A percentile compares a stretch with the other conserved stretches of the same genome.
phyloP scores from a whole-genome alignment of 2,797 vertebrate species.

The Onychomys leucogaster region DNA sequence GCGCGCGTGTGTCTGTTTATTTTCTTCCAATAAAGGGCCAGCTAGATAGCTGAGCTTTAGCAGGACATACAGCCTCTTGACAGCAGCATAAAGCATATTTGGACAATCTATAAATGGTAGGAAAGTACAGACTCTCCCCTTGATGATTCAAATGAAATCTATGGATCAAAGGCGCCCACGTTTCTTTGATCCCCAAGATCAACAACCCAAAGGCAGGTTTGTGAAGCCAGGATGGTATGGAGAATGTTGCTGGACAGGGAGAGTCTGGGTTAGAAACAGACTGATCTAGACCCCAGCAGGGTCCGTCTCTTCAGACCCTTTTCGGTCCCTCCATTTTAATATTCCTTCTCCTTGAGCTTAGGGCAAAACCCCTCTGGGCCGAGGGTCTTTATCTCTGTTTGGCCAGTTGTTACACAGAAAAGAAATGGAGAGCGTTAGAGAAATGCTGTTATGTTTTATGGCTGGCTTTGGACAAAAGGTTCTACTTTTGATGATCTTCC shows the following conservation, averaged over 20 bases:
- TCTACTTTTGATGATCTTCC: background rate
- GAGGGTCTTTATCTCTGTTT: background rate
- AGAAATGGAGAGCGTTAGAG: background rate
- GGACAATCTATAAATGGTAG: background rate
- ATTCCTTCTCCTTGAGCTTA: background rate
- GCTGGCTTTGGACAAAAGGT: background rate
- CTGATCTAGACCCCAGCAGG: background rate
- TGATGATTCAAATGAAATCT: background rate
- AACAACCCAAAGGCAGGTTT: background rate
- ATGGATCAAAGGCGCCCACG: background rate
- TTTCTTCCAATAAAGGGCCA: background rate
- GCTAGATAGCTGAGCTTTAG: background rate
- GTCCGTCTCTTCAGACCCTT: background rate
- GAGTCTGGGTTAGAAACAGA: background rate
- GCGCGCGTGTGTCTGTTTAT: background rate
- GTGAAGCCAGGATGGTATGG: background rate
- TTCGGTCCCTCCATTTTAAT: background rate
- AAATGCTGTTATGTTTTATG: background rate
- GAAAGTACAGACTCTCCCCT: background rate
- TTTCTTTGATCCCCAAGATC: background rate
- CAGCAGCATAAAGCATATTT: background rate
- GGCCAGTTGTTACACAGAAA: background rate
- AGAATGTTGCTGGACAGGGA: background rate
- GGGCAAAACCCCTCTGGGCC: background rate
- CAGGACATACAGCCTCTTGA: fast-evolving